phyloP scores from a whole-genome alignment of 64 coral and sea anemone species.

The Orbicella faveolata region DNA sequence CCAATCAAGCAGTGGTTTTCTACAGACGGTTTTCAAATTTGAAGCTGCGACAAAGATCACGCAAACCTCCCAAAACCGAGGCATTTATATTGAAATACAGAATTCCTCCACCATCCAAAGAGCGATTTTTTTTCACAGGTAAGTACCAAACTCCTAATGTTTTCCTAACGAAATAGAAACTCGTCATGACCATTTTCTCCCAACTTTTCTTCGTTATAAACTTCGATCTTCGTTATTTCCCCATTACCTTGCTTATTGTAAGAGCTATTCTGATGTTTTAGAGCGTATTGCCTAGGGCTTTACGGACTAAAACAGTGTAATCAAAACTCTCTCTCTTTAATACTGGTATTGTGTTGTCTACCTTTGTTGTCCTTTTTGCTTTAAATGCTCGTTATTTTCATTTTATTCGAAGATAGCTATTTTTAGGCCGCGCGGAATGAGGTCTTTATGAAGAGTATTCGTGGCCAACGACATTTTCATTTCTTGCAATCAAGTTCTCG shows the following conservation, averaged over 20 bases:
- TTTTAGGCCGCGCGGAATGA: background rate
- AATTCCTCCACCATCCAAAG: background rate
- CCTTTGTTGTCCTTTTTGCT: background rate
- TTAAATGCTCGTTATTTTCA: background rate
- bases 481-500: background rate
- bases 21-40: background rate
- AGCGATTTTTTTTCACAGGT: background rate
- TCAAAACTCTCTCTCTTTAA: background rate
- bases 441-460: too few species aligned
- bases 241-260: conserved; percentile 22
- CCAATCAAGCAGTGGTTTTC: too few species aligned
- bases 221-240: background rate
- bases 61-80: background rate
- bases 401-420: background rate
- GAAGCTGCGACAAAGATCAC: background rate
- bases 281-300: background rate
- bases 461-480: too few species aligned
- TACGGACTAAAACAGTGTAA: conserved; percentile 24
- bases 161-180: background rate
- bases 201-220: background rate
- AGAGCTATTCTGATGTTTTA: background rate
- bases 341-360: background rate
- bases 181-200: background rate
- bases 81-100: background rate
- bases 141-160: background rate